Base-by-base conservation (phyloP, 2,113 vertebrate genomes). In the Rhinoptilus africanus region DNA sequence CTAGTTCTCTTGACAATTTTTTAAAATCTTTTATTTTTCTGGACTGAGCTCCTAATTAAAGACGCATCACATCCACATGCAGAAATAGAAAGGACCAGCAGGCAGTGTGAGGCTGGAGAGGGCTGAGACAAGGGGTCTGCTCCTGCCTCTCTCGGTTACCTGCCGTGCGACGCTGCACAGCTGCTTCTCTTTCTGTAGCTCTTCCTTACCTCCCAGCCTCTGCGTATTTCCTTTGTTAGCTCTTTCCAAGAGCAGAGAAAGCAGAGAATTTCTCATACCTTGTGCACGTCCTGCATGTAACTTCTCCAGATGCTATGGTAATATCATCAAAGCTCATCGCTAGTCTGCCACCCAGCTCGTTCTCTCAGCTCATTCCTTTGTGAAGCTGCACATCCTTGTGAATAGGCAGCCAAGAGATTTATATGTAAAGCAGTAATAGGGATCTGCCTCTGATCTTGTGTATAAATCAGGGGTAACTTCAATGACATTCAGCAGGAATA, bases 221-320 rank as follows among this genome's bases (percentile, higher is more conserved):
- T 35, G 48, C 78, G 73, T 69, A 2, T 75, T 84, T 85, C 60
- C 86, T 91, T 95, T 87, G 77, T 79, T 78, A 74, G 91, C 77
- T 89, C 67, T 79, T 81, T 76, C 54, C 4, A 43, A 89, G 91
- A 86, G 87, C 81, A 74, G 57, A 81, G 78, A 66, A 68, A 86
- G 87, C 81, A 74, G 57, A 81, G 78, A 66, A 68, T 80, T 89
- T 80, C 91, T 93, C 47, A 54, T 59, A 20, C 77, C 54, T 41
- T 67, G 62, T 66, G 50, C 75, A 54, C 57, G 45, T 50, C 14
- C 89, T 54, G 84, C 5, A 1, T 41, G 62, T 73, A 69, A 56
- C 91, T 95, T 75, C 83, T 85, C 74, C 92, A 92, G 95, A 37
- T 91, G 91, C 83, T 59, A 19, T 71, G 75, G 84, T 62, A 71